A percentile compares a stretch with the other conserved stretches of the same genome.
These are phyloP conservation scores for Pungitius pungitius DNA, from an alignment of 2,113 vertebrate genomes.

Conservation along the genomic window DNA sequence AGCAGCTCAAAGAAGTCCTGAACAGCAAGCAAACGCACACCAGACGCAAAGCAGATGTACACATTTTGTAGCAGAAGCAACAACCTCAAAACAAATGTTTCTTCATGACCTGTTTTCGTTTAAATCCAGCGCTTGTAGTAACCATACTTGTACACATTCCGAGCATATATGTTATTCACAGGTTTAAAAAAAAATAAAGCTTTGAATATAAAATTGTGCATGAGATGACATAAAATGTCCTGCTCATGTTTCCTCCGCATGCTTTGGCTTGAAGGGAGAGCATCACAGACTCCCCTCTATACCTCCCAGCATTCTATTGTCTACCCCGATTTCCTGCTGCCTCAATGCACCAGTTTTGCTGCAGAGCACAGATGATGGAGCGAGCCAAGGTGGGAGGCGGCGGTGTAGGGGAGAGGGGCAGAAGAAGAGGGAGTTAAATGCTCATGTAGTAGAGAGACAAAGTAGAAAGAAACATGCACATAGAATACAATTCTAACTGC, in stretches of 20 bases:
- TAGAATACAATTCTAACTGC: constrained; percentile 33
- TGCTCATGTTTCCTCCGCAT: not conserved
- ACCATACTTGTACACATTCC: constrained; percentile 21
- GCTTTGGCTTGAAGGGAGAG: constrained; percentile 36
- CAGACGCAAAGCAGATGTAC: constrained; percentile 34
- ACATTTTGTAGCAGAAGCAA: constrained; percentile 53
- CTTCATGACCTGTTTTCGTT: constrained; percentile 43
- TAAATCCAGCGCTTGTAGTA: constrained; percentile 28
- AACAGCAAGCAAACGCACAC: constrained; percentile 46
- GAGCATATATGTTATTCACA: not conserved
- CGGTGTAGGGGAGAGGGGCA: constrained; percentile 32
- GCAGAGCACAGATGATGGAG: constrained; percentile 78
- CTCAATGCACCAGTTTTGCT: constrained; percentile 82
- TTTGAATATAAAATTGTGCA: constrained; percentile 8
- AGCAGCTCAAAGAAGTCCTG: constrained; percentile 60
- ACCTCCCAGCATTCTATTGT: constrained; percentile 76
- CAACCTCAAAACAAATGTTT: not conserved
- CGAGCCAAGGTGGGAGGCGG: constrained; percentile 65
- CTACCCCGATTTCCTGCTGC: constrained; percentile 74
- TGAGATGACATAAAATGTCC: constrained; percentile 2
- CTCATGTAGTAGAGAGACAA: constrained; percentile 48
- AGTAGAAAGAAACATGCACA: constrained; percentile 43
- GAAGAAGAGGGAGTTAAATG: constrained; percentile 62
- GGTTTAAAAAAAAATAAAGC: constrained; percentile 8
- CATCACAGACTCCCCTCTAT: constrained; percentile 32